Conservation (phyloP, 2,113 vertebrate genomes). For the Orycteropus afer region DNA sequence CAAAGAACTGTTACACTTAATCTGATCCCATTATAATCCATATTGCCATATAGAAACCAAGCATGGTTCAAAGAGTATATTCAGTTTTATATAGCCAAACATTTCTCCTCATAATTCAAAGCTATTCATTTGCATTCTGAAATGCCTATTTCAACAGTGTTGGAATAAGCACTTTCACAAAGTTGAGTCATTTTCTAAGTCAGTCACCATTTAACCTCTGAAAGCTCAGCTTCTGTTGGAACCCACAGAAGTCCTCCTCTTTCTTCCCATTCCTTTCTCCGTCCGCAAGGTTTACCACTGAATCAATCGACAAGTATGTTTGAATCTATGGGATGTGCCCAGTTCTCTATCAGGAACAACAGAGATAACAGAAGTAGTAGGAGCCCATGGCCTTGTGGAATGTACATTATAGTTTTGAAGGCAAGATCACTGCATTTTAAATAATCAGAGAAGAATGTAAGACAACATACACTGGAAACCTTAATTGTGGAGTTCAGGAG, state of each 20-base stretch:
- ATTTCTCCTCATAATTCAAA: background rate
- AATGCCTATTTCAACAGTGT: background rate
- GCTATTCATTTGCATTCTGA: background rate
- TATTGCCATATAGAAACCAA: background rate
- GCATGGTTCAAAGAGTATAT: background rate
- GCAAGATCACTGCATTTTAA: background rate
- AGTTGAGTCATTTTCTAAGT: background rate
- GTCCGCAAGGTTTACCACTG: background rate
- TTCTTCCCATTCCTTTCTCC: background rate
- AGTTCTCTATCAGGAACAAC: background rate
- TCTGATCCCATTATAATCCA: background rate
- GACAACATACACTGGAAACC: background rate
- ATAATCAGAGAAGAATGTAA: slow-evolving; percentile 12
- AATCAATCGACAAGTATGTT: background rate
- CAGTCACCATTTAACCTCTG: background rate
- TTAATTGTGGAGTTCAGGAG: background rate
- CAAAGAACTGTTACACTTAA: background rate
- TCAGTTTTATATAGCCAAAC: background rate
- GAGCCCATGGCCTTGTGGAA: background rate
- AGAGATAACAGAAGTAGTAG: background rate
- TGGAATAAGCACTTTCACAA: background rate
- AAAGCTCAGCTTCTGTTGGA: background rate
- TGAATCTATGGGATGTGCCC: background rate
- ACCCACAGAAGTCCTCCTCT: background rate
- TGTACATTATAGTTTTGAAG: background rate